Conservation (phyloP, 1,140 invertebrate species). For the Venustaconcha ellipsiformis region DNA sequence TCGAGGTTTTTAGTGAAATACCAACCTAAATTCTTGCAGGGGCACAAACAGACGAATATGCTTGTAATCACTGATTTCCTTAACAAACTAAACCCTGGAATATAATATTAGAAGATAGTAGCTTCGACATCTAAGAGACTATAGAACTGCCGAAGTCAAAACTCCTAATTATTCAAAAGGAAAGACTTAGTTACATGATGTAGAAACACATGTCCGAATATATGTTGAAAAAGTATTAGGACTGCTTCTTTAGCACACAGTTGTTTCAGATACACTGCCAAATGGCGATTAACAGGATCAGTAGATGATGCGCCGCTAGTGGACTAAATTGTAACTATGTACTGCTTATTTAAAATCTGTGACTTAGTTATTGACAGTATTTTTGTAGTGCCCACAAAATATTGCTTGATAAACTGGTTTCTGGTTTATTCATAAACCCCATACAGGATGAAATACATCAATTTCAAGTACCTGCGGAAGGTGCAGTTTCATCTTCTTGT, state of each 20-base stretch:
- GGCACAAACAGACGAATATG: conserved; percentile 21
- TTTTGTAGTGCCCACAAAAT: too few relatives aligned
- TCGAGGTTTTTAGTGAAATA: not conserved
- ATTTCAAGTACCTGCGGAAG: too few relatives aligned
- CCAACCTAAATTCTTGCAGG: too few relatives aligned
- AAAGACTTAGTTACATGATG: conserved; percentile 36
- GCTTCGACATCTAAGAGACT: conserved; percentile 33
- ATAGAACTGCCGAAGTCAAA: conserved; percentile 32
- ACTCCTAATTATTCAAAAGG: conserved; percentile 39
- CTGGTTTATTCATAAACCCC: too few relatives aligned
- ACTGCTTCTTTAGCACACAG: conserved; percentile 27
- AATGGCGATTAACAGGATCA: conserved; percentile 12
- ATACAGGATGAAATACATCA: too few relatives aligned
- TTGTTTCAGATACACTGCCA: conserved; percentile 26
- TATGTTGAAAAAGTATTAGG: conserved; percentile 61
- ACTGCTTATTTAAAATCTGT: conserved; percentile 32
- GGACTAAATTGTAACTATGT: conserved; percentile 29
- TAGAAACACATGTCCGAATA: conserved; percentile 48
- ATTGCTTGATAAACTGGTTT: too few relatives aligned
- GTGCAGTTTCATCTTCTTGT: too few relatives aligned
- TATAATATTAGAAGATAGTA: conserved; percentile 34
- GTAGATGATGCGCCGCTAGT: not conserved
- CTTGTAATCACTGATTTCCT: conserved; percentile 32
- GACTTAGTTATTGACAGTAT: conserved; percentile 19
- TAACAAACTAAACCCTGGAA: conserved; percentile 32